Evolutionary conservation across 2,888 invertebrate genomes (phyloP), one percentile per base, ranked within the genome.

Genomic region (Elegia similella): DNA sequence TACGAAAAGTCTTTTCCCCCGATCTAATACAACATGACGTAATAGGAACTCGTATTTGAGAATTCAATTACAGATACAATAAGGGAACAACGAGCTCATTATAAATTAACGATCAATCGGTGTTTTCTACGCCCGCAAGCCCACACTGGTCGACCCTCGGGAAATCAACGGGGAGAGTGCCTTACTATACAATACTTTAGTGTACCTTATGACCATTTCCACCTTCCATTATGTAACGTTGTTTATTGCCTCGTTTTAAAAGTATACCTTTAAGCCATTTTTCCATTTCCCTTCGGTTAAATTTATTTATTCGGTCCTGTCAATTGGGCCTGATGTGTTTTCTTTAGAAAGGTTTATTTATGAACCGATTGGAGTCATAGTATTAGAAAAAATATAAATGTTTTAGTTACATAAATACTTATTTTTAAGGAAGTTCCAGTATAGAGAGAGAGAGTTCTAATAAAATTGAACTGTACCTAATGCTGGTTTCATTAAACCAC

Each of bases 41-140:
- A 34, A 50, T 34, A 50, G 34, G 34, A n/a, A n/a, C n/a, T n/a
- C n/a, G n/a, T 50, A 53, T 46, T 46, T 47, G 34, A 30, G 43
- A 59, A 59, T 56, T 59, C 62, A 59, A 62, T 62, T 64, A 64
- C 59, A 58, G 15, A 56, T 29, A 17, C 29, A 59, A 54, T 58
- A 56, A 54, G 56, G 53, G 58, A 59, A 57, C 62, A 60, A 59
- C 59, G 57, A 52, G 52, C 65, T 69, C 71, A 73, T 76, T 75
- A 75, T 66, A 69, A 67, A 75, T 77, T 75, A 73, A 75, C 67
- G 68, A 72, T 67, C 68, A 72, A 75, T 73, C 68, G 73, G 69
- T 68, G 65, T 67, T 58, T 56, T 62, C 62, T 62, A 54, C 59
- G 59, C 59, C 42, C 63, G 42, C 60, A 23, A 23, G 2, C 59